phyloP scores from a whole-genome alignment of 1,140 invertebrate species.

The Neoseiulus cucumeris region DNA sequence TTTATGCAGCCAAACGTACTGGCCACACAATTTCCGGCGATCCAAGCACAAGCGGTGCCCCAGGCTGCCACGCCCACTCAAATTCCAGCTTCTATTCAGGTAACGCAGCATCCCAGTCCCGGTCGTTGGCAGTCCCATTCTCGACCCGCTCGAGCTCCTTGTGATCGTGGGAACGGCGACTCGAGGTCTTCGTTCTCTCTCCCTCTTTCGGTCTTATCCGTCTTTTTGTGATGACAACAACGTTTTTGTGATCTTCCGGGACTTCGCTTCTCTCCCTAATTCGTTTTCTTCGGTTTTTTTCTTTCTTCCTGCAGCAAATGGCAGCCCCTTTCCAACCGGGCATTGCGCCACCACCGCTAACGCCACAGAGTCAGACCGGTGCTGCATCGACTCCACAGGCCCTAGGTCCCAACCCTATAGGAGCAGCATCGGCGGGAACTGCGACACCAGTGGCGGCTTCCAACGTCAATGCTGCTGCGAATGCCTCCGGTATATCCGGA shows the following conservation, averaged over 20 bases:
- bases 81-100: conserved; percentile 2
- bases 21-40: neutral
- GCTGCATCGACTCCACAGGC: neutral
- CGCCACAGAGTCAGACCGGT: conserved; percentile 7
- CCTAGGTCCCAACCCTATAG: neutral
- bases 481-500: too few relatives aligned
- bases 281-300: neutral
- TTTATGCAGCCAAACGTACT: conserved; percentile 9
- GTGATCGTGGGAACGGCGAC: too few relatives aligned
- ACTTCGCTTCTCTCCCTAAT: too few relatives aligned
- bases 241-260: too few relatives aligned
- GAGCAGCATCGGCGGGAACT: neutral
- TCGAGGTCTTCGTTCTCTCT: too few relatives aligned
- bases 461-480: neutral
- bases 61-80: conserved; percentile 9
- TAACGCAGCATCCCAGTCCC: neutral
- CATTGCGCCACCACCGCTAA: neutral
- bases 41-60: neutral
- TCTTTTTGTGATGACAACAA: too few relatives aligned
- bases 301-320: neutral
- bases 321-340: conserved; percentile 1
- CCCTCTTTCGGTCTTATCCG: too few relatives aligned
- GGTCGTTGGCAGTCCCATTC: too few relatives aligned
- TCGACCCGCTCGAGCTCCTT: too few relatives aligned
- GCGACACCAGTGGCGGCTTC: neutral